Conservation (phyloP, 1,140 invertebrate species). For the Drosophila sp. region DNA sequence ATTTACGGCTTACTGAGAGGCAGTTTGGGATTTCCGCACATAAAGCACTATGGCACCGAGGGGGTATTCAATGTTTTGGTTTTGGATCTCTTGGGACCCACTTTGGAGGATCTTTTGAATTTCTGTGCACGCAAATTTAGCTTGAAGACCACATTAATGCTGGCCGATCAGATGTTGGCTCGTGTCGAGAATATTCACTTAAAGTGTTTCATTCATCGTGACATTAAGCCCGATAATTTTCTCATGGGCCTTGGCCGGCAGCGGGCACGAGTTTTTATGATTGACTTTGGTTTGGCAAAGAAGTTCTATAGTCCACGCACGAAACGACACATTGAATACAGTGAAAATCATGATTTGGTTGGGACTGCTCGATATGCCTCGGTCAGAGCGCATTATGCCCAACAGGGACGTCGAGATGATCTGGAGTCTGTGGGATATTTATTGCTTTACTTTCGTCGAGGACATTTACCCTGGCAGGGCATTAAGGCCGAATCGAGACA, state of each 20-base stretch:
- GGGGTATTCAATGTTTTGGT: conserved; percentile 94
- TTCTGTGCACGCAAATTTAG: conserved; percentile 96
- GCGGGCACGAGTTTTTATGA: conserved; percentile 95
- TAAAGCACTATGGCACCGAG: conserved; percentile 92
- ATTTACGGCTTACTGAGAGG: conserved; percentile 94
- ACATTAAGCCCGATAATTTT: conserved; percentile 97
- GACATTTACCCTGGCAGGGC: conserved; percentile 94
- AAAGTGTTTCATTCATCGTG: conserved; percentile 96
- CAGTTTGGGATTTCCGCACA: conserved; percentile 95
- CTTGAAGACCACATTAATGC: conserved; percentile 96
- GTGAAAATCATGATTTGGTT: conserved; percentile 96
- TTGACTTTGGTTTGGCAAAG: conserved; percentile 97
- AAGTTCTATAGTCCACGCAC: conserved; percentile 94
- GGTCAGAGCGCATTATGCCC: conserved; percentile 95
- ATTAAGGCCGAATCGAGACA: conserved; percentile 94
- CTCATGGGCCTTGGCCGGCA: conserved; percentile 97
- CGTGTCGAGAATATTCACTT: conserved; percentile 95
- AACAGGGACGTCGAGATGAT: conserved; percentile 93
- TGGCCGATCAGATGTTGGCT: conserved; percentile 94
- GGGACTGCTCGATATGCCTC: conserved; percentile 96
- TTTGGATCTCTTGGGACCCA: conserved; percentile 96
- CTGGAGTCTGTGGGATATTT: conserved; percentile 97
- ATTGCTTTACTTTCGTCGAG: conserved; percentile 95
- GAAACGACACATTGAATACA: conserved; percentile 91
- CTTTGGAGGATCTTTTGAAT: conserved; percentile 96